Conservation (phyloP, 1,140 invertebrate genomes). For the Meloidogyne exigua region DNA sequence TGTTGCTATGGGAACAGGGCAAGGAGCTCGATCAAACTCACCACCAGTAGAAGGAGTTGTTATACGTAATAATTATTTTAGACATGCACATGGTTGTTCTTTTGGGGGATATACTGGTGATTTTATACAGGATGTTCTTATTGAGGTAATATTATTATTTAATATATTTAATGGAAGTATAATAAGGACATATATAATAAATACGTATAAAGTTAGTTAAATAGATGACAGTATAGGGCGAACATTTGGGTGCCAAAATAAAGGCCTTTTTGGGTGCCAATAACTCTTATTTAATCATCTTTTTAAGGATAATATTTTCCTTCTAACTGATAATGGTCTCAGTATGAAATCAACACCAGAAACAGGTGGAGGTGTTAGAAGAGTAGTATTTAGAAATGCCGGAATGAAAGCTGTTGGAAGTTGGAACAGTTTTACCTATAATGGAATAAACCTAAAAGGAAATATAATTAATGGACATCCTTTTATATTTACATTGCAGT, state of each 20-base stretch:
- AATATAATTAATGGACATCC: conserved; percentile 4
- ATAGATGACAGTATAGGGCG: too few species aligned
- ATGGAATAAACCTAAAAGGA: not conserved
- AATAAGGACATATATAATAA: too few species aligned
- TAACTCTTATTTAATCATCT: too few species aligned
- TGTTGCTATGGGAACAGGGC: not conserved
- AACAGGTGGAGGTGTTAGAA: not conserved
- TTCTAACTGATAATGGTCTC: not conserved
- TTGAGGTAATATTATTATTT: not conserved
- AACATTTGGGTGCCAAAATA: too few species aligned
- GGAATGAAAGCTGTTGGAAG: not conserved
- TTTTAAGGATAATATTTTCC: not conserved
- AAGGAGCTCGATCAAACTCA: not conserved
- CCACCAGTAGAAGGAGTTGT: not conserved
- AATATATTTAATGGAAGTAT: too few species aligned
- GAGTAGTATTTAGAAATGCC: not conserved
- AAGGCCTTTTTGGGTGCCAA: too few species aligned
- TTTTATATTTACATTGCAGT: not conserved
- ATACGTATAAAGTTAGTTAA: too few species aligned
- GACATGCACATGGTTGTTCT: not conserved
- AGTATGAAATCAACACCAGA: not conserved
- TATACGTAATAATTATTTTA: not conserved
- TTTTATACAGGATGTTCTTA: conserved; percentile 7
- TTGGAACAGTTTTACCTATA: not conserved
- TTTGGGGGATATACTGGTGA: not conserved